These are phyloP conservation scores for Cerastoderma edule DNA, from an alignment of 2,888 invertebrate genomes.

Conservation along the genomic window DNA sequence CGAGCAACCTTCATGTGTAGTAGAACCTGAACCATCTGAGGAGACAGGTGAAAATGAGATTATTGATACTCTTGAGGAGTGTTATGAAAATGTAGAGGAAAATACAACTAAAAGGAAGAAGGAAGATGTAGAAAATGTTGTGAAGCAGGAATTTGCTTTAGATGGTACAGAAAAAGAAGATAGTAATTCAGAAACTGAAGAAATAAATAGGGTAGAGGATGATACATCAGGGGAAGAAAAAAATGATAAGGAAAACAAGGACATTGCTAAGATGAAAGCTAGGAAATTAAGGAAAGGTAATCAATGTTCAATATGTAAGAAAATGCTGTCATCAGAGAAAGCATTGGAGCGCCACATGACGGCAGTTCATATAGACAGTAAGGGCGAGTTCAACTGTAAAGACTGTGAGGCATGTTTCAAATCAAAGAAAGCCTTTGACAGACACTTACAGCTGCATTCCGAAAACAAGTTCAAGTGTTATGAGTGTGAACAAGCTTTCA, in stretches of 20 bases:
- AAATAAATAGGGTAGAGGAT: neutral
- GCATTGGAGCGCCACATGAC: neutral
- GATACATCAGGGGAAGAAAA: neutral
- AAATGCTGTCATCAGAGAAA: neutral
- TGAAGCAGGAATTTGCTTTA: neutral
- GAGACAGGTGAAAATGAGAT: neutral
- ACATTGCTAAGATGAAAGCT: neutral
- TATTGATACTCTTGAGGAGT: neutral
- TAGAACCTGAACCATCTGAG: neutral
- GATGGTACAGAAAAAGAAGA: neutral
- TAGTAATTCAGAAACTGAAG: neutral
- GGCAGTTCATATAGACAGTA: neutral
- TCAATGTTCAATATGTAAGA: neutral
- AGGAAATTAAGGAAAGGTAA: neutral
- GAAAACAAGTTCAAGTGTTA: conserved; percentile 2
- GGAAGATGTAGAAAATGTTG: neutral
- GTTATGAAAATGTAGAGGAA: neutral
- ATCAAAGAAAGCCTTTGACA: neutral
- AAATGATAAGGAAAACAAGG: neutral
- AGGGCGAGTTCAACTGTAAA: neutral
- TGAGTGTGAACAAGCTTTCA: conserved; percentile 2
- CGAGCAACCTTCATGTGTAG: neutral
- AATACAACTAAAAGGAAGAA: neutral
- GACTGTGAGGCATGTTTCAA: neutral
- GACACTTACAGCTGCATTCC: neutral